These are phyloP conservation scores for Phrynocephalus guinanensis DNA, from an alignment of 2,797 vertebrate genomes.

Conservation along the genomic window DNA sequence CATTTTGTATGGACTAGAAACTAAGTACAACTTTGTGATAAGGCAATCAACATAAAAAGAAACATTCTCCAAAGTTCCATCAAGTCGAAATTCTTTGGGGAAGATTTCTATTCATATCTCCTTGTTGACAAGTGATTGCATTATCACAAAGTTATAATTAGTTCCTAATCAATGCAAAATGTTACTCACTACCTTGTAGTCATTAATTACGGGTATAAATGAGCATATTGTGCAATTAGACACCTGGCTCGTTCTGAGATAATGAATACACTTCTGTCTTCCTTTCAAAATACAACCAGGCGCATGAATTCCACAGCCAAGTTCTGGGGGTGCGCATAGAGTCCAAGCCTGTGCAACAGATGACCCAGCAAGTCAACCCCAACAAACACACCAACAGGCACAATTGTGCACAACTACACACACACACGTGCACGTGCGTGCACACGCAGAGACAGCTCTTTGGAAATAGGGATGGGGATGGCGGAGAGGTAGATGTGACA, in stretches of 20 bases:
- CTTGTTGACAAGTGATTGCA: background rate
- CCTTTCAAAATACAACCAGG: background rate
- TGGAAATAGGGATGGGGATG: no score
- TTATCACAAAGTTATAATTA: background rate
- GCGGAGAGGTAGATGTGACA: no score
- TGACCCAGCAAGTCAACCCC: background rate
- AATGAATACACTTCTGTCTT: background rate
- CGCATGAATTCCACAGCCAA: background rate
- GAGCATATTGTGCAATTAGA: background rate
- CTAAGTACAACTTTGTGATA: no score
- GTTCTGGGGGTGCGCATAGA: background rate
- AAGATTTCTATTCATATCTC: background rate
- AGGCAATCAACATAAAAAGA: no score
- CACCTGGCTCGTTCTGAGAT: background rate
- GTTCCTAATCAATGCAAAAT: conserved; percentile 7
- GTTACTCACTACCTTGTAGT: background rate
- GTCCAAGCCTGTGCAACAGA: background rate
- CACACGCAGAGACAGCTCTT: no score
- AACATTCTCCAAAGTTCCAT: no score
- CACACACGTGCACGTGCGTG: no score
- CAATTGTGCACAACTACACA: no score
- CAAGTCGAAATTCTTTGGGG: no score
- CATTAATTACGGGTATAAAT: conserved; percentile 4
- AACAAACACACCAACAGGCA: background rate
- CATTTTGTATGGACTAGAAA: no score